Evolutionary conservation across 2,113 vertebrate species (phyloP).

Genomic region (Rhea americana): DNA sequence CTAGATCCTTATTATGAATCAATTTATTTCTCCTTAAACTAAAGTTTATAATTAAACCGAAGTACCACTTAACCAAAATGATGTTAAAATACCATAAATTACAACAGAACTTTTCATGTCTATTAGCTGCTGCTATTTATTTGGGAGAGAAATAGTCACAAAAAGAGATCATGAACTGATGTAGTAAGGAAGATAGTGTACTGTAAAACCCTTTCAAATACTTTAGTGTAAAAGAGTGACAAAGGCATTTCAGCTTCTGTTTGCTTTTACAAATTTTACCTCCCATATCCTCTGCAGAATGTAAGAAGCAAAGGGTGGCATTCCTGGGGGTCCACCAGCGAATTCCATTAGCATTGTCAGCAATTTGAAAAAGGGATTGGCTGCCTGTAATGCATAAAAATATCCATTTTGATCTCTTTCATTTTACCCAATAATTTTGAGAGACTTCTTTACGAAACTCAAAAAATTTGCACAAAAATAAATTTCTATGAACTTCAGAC

Average conservation of each 20-base stretch:
- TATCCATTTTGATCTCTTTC: not conserved
- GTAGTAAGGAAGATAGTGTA: not conserved
- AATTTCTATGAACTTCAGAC: not conserved
- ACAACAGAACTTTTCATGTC: not conserved
- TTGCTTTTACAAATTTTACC: constrained; percentile 75
- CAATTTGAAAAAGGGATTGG: constrained; percentile 98
- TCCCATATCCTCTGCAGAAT: constrained; percentile 99
- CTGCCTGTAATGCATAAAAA: constrained; percentile 82
- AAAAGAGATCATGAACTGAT: not conserved
- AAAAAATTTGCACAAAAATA: not conserved
- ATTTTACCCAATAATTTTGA: not conserved
- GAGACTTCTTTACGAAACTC: not conserved
- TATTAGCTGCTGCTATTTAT: not conserved
- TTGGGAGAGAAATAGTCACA: not conserved
- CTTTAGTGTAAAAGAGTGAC: not conserved
- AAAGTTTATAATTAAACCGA: not conserved
- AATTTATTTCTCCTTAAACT: not conserved
- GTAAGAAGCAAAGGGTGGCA: constrained; percentile 97
- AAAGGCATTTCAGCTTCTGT: not conserved
- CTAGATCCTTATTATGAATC: not conserved
- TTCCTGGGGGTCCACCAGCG: constrained; percentile 95
- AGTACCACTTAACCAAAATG: not conserved
- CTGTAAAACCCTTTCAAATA: not conserved
- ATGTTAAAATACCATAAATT: not conserved
- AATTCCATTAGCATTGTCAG: constrained; percentile 99